phyloP scores from a whole-genome alignment of 2,113 vertebrate genomes.

The Plecotus auritus region DNA sequence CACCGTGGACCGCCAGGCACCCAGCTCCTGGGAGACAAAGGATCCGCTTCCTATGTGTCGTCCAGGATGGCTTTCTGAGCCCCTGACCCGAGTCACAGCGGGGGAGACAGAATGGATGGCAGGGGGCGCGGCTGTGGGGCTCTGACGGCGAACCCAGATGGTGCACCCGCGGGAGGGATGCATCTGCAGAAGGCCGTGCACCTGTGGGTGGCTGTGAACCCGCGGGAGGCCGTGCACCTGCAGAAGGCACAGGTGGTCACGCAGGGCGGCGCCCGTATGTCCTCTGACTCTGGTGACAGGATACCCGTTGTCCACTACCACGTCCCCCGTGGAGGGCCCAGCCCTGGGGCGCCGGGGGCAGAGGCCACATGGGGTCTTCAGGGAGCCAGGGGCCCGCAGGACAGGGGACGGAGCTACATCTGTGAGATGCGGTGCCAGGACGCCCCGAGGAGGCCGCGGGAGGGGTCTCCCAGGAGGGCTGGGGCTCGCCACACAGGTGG shows the following conservation, averaged over 20 bases:
- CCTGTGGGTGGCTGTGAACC: no score
- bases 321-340: accelerated
- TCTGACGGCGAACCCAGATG: no score
- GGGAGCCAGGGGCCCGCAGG: neutral
- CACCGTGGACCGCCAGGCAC: accelerated
- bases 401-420: no score
- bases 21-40: neutral
- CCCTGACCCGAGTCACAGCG: neutral
- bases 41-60: accelerated
- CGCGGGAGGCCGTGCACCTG: accelerated
- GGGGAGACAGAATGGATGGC: neutral
- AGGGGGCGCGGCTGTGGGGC: accelerated
- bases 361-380: neutral
- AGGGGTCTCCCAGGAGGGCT: accelerated
- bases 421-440: accelerated
- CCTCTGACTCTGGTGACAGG: accelerated
- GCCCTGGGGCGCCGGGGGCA: accelerated
- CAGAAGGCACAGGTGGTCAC: accelerated
- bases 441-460: accelerated
- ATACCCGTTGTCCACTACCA: accelerated
- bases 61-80: neutral
- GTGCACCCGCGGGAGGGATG: no score
- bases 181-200: no score
- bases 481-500: accelerated
- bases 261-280: accelerated